Evolutionary conservation across 2,888 invertebrate genomes (phyloP), one percentile per base, ranked within the genome.

Genomic region (Chloroclysta siterata): DNA sequence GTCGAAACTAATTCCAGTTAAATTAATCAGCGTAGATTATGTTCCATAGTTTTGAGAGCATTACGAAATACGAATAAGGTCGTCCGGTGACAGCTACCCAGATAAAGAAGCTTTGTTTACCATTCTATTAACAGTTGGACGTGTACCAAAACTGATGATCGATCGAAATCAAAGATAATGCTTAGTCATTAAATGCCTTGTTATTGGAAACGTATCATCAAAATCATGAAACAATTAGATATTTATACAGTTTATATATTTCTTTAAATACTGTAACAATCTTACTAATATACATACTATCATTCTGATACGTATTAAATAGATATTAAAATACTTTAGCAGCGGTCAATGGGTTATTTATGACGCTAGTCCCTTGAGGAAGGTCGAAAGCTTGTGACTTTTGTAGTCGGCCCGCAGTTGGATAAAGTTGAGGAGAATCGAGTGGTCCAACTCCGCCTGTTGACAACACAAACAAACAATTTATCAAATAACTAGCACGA

Each of bases 381-480:
- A 94, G 71, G 91, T 95, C 22, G 95, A 95, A 68, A 97, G 93
- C 83, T 97, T 97, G 79, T 98, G 97, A 53, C 96, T 96, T 87
- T 98, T 98, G 92, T 97, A 99, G 90, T 99, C 99, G 5, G 97
- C 96, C 64, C 99, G 94, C 33, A 99, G 94, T 86, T 99, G 98
- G 74, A 99, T 97, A 88, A 99, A 99, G 89, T 96, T 98, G 73
- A 97, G 94, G 39, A 99, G 94, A 69, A 99, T 96, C 0, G 97
- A 95, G 73, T 97, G 96, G 83, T 99, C 99, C 83, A 99, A 88
- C 80, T 97, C 96, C 77, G 97, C 97, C 98, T 99, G 93, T 50
- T 94, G 94, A 81, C 72, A 81, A 83, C 7, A 36, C 36, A 80
- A 72, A 68, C 56, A 28, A 22, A 22, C 22, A 22, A 22, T 22